Evolutionary conservation across 2,113 vertebrate species (phyloP).

Genomic region (Saguinus imperator): DNA sequence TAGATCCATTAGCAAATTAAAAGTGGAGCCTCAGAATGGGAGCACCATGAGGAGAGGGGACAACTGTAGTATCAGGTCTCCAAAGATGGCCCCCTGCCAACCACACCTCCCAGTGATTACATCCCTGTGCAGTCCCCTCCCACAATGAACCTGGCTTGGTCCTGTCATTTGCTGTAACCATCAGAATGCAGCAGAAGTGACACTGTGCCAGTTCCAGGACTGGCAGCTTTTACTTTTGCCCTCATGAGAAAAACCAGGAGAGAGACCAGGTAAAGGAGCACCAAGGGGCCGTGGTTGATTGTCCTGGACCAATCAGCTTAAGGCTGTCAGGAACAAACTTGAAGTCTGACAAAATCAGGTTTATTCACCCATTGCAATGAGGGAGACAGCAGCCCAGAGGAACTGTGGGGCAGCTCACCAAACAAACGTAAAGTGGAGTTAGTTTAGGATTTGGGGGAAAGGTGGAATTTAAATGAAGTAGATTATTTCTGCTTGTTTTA

Average conservation of each 20-base stretch:
- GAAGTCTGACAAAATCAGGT: neutral
- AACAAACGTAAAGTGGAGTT: neutral
- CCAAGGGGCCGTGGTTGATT: fast-evolving
- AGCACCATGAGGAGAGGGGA: neutral
- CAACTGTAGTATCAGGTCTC: neutral
- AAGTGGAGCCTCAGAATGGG: neutral
- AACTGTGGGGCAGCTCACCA: fast-evolving
- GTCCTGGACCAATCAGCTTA: neutral
- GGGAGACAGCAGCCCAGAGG: neutral
- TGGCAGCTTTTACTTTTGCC: neutral
- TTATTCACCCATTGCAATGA: neutral
- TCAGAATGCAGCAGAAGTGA: neutral
- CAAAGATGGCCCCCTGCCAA: neutral
- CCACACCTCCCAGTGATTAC: neutral
- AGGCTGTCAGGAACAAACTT: neutral
- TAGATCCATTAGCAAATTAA: neutral
- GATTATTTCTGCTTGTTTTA: neutral
- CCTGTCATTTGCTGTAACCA: neutral
- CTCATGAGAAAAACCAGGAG: neutral
- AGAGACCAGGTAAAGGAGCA: neutral
- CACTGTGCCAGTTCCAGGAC: neutral
- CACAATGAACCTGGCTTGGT: neutral
- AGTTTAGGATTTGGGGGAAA: neutral
- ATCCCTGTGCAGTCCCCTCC: too few relatives aligned
- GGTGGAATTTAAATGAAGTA: neutral